Evolutionary conservation across 1,140 invertebrate genomes (phyloP).

Genomic region (Nomia melanderi): DNA sequence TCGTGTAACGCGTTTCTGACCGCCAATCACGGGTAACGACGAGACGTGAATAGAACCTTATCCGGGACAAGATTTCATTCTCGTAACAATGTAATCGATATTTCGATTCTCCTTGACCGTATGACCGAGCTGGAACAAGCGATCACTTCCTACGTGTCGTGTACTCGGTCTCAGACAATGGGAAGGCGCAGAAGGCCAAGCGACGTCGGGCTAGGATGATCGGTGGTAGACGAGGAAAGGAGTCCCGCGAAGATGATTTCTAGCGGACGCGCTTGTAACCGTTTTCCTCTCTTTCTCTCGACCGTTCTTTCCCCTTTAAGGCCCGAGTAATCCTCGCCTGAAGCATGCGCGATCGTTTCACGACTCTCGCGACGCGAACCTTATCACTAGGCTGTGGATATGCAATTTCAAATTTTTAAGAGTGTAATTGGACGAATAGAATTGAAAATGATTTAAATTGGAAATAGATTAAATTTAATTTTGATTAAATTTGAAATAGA

Average conservation of each 20-base stretch:
- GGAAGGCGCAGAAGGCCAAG: constrained; percentile 25
- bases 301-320: neutral
- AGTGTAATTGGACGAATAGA: too few relatives aligned
- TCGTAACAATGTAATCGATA: constrained; percentile 35
- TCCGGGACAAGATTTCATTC: constrained; percentile 31
- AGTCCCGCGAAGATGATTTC: neutral
- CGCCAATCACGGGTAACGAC: constrained; percentile 7
- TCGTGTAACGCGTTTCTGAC: neutral
- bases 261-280: neutral
- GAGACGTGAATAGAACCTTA: constrained; percentile 25
- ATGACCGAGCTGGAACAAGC: constrained; percentile 44
- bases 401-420: too few relatives aligned
- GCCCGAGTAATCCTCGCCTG: neutral
- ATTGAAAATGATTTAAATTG: too few relatives aligned
- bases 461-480: too few relatives aligned
- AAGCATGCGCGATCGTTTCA: constrained; percentile 39
- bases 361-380: constrained; percentile 27
- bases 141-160: constrained; percentile 34
- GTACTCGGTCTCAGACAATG: constrained; percentile 27
- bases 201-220: neutral
- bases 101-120: constrained; percentile 48
- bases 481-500: too few relatives aligned
- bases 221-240: constrained; percentile 7
- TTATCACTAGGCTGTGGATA: too few relatives aligned
- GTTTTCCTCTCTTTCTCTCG: neutral